These are phyloP conservation scores for Hypotaenidia okinawae DNA, from an alignment of 2,797 vertebrate genomes.

Conservation along the genomic window DNA sequence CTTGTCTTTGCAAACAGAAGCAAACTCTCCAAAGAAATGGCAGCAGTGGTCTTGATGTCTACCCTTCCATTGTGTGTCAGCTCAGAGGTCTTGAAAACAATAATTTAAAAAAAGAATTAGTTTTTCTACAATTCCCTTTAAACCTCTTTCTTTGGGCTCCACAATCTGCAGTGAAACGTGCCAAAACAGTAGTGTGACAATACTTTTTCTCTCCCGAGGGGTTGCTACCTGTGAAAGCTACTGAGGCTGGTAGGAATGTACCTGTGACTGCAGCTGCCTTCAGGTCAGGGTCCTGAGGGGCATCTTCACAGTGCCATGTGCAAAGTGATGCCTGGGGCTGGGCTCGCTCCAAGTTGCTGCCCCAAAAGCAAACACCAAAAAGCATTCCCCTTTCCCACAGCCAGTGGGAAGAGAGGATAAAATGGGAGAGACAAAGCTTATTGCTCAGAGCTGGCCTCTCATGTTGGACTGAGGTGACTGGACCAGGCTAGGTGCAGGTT, in stretches of 20 bases:
- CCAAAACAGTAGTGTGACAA: not conserved
- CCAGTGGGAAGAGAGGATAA: not conserved
- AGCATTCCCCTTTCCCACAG: not conserved
- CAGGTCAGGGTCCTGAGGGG: rapidly evolving
- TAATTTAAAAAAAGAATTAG: not conserved
- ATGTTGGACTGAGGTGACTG: not conserved
- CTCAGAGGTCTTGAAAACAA: not conserved
- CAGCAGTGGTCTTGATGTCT: not conserved
- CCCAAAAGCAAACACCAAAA: not conserved
- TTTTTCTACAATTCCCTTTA: not conserved
- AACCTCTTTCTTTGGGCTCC: not conserved
- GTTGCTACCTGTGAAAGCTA: not conserved
- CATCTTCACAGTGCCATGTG: not conserved
- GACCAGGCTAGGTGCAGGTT: not conserved
- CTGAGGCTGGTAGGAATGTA: not conserved
- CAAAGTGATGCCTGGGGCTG: not conserved
- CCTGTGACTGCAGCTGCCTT: not conserved
- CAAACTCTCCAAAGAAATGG: not conserved
- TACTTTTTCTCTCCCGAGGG: not conserved
- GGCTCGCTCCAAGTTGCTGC: not conserved
- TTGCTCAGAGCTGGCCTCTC: not conserved
- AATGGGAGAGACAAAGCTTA: not conserved
- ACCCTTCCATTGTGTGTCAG: not conserved
- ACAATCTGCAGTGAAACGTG: not conserved
- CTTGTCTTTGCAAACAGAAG: not conserved